Evolutionary conservation across 2,888 invertebrate genomes (phyloP), one percentile per base, ranked within the genome.

Genomic region (Acanthosoma haemorrhoidale): DNA sequence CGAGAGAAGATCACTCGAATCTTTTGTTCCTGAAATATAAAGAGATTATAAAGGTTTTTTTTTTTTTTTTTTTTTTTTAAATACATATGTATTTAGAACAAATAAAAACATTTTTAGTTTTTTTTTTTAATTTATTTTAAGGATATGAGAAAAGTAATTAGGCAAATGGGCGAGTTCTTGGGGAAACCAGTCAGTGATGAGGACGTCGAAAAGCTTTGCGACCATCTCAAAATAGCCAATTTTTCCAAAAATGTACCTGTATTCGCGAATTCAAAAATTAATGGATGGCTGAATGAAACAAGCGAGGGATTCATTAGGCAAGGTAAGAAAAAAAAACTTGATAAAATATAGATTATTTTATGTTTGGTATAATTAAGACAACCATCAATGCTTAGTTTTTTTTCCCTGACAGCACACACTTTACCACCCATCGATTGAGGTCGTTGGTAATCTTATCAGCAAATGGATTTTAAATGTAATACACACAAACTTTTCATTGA

Each of bases 181-280:
- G 82, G 81, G 43, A 87, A 87, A 77, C 76, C 79, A 0, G 83
- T 86, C 71, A 82, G 81, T 0, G 80, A 82, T 0, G 83, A 85
- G 21, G 84, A 92, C 77, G 78, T 91, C 0, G 77, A 81, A 0
- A 80, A 80, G 16, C 81, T 96, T 3, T 84, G 84, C 9, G 80
- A 88, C 6, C 91, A 94, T 78, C 85, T 95, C 71, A 85, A 87
- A 76, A 91, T 96, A 73, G 84, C 88, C 11, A 90, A 87, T 78
- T 96, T 96, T 81, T 88, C 89, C 74, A 84, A 86, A 11, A 95
- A 95, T 81, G 85, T 87, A 57, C 87, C 89, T 8, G 88, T 93
- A 0, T 94, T 95, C 78, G 85, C 83, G 63, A 85, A 87, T 71
- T 83, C 85, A 63, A 83, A 84, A 1, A 81, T 88, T 4, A 64